These are phyloP conservation scores for Ctenochaetus hawaiiensis DNA, from an alignment of 2,797 vertebrate genomes.

Conservation along the genomic window DNA sequence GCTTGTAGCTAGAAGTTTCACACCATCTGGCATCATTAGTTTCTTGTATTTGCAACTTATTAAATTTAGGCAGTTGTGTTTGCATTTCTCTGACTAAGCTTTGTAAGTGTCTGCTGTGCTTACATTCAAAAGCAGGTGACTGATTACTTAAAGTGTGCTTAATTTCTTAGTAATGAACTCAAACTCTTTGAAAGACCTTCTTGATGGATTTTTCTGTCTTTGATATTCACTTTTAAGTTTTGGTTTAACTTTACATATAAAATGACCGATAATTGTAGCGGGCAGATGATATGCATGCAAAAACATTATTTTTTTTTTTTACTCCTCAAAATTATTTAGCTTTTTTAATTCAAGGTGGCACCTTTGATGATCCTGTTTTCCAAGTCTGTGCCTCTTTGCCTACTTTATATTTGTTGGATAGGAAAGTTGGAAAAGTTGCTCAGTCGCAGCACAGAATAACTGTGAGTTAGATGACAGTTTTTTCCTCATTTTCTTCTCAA, in stretches of 20 bases:
- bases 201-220: neutral
- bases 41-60: conserved; percentile 8
- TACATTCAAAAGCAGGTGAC: neutral
- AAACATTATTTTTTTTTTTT: neutral
- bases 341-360: conserved; percentile 16
- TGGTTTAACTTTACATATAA: neutral
- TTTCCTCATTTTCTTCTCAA: conserved; percentile 48
- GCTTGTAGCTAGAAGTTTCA: neutral
- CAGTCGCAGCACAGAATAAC: conserved; percentile 32
- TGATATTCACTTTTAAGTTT: neutral
- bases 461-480: conserved; percentile 59
- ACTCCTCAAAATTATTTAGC: neutral
- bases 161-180: neutral
- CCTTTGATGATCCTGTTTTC: conserved; percentile 27
- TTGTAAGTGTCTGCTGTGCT: neutral
- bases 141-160: neutral
- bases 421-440: conserved; percentile 44
- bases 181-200: neutral
- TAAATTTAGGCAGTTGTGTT: neutral
- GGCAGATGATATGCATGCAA: neutral
- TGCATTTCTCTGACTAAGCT: conserved; percentile 1
- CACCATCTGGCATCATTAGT: conserved; percentile 17
- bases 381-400: conserved; percentile 11
- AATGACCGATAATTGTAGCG: neutral
- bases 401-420: conserved; percentile 27